These are phyloP conservation scores for Parazoanthus atlanticus DNA, from an alignment of 92 coral and sea anemone species.

Conservation along the genomic window DNA sequence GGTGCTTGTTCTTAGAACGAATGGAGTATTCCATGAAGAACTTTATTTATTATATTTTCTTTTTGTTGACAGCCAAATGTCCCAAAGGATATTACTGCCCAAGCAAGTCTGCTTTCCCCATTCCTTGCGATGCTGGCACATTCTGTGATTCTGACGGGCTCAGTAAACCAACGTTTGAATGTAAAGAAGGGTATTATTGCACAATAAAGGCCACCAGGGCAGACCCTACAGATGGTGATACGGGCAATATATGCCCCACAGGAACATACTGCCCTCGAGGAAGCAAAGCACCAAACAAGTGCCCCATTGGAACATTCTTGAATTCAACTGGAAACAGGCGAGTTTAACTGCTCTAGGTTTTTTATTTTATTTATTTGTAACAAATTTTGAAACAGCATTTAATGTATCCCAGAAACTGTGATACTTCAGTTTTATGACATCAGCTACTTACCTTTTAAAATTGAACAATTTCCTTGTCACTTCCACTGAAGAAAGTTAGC, in stretches of 20 bases:
- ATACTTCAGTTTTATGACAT: no score
- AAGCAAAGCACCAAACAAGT: constrained; percentile 66
- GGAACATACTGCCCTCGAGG: constrained; percentile 94
- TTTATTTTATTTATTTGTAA: background rate
- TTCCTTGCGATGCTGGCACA: constrained; percentile 83
- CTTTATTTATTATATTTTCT: background rate
- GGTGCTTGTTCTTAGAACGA: background rate
- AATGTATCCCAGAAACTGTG: no score
- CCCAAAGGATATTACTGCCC: constrained; percentile 86
- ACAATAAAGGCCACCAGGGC: constrained; percentile 66
- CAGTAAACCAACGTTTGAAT: constrained; percentile 77
- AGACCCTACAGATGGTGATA: constrained; percentile 71
- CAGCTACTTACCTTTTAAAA: no score
- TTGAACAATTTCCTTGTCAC: no score
- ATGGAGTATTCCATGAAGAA: background rate
- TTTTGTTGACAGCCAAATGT: constrained; percentile 69
- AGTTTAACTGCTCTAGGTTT: background rate
- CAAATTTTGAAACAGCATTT: no score
- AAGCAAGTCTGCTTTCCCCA: constrained; percentile 83
- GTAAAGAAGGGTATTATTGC: constrained; percentile 93
- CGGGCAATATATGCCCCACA: constrained; percentile 91
- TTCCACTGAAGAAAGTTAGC: no score
- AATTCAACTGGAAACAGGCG: constrained; percentile 95
- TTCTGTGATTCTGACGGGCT: constrained; percentile 75
- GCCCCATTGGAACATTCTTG: constrained; percentile 88